phyloP scores from a whole-genome alignment of 2,113 vertebrate species.

The human region GRCh38 chr3:72503001-72503500 shows the following conservation, averaged over 20 bases:
- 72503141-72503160: not conserved
- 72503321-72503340: not conserved
- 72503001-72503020: not conserved
- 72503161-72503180: not conserved
- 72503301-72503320: not conserved
- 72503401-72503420: not conserved
- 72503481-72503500: not conserved
- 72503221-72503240: not conserved
- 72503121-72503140: not conserved
- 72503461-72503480: not conserved
- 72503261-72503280: not conserved
- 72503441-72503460: slow-evolving; percentile 4
- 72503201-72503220: not conserved
- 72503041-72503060: not conserved
- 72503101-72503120: not conserved
- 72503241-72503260: not conserved
- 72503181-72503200: not conserved
- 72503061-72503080: not conserved
- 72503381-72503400: not conserved
- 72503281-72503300: not conserved
- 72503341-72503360: not conserved
- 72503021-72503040: not conserved
- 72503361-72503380: not conserved
- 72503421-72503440: not conserved
- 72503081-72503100: not conserved